Evolutionary conservation across 2,888 invertebrate species (phyloP), one percentile per base, ranked within the genome.

Genomic region (Harpagoxenus sublaevis): DNA sequence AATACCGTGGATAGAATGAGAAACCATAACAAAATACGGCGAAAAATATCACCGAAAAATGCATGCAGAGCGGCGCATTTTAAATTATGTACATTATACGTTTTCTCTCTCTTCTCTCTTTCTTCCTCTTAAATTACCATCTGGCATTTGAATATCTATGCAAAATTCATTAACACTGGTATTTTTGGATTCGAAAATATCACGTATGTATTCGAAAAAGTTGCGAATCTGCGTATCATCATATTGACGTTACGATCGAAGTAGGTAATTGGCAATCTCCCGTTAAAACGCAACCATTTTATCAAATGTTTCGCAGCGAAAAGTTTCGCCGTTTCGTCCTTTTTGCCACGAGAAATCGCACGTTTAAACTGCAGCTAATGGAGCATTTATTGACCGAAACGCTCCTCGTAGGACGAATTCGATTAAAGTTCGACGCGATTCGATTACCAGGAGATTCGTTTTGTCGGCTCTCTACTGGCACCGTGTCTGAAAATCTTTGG

Each of bases 221-320:
- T 78, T 12, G 15, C 31, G 3, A 35, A 82, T 55, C 51, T 65
- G 45, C 74, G n/a, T 53, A 53, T 53, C 15, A 42, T 3, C 53
- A n/a, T 53, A 65, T 23, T 39, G 53, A 65, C 68, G 82, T 60
- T 48, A 84, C 89, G 83, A 89, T 89, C 84, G 83, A 84, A 83
- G 86, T 90, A 90, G 90, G 86, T 90, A 90, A 90, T 90, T 90
- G 90, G 88, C 90, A 90, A 90, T 90, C 86, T 90, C 85, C 89
- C 78, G 70, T 55, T 77, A 75, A 86, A 84, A 74, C 86, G 75
- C 62, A 63, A 84, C 84, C 89, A 84, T 90, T 88, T 85, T 84
- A 77, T 86, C 86, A 89, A 66, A 65, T 83, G 70, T 87, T 88
- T 89, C 87, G 84, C 39, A 87, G 79, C 79, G 89, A 75, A 68